These are phyloP conservation scores for Pocillopora grandis DNA, from an alignment of 92 coral and sea anemone genomes.

Conservation along the genomic window DNA sequence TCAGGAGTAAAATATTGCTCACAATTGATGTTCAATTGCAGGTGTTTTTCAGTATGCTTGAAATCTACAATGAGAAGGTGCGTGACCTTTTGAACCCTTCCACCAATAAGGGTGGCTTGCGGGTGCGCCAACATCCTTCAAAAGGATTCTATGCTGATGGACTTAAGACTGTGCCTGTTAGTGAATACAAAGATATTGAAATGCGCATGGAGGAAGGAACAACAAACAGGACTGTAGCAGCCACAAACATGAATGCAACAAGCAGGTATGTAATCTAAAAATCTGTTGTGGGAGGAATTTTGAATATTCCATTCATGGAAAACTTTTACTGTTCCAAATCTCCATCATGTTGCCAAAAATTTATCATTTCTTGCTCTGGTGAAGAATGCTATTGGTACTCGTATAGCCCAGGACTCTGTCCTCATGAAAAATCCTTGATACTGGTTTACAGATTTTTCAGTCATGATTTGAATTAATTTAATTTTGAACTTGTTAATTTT, in stretches of 20 bases:
- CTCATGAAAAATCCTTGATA: too few relatives aligned
- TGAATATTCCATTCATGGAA: too few relatives aligned
- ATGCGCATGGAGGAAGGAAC: slow-evolving; percentile 96
- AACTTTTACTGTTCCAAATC: too few relatives aligned
- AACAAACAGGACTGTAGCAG: slow-evolving; percentile 88
- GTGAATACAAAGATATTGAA: slow-evolving; percentile 79
- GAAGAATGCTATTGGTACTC: too few relatives aligned
- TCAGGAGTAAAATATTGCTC: background rate
- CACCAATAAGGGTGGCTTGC: slow-evolving; percentile 81
- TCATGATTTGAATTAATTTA: background rate
- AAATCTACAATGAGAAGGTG: slow-evolving; percentile 96
- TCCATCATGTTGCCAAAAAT: too few relatives aligned
- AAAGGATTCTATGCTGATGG: slow-evolving; percentile 96
- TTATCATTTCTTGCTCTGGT: too few relatives aligned
- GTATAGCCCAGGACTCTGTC: too few relatives aligned
- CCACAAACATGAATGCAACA: slow-evolving; percentile 96
- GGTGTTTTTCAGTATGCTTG: slow-evolving; percentile 94
- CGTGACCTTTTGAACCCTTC: slow-evolving; percentile 90
- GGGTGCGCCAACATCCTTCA: slow-evolving; percentile 93
- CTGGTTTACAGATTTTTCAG: too few relatives aligned
- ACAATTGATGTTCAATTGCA: background rate
- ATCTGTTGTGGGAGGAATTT: background rate
- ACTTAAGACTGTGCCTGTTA: slow-evolving; percentile 71
- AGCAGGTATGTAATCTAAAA: slow-evolving; percentile 70
- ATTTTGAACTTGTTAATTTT: background rate